Conservation (phyloP, 2,797 vertebrate species). For the Sebastiscus albofasciatus region DNA sequence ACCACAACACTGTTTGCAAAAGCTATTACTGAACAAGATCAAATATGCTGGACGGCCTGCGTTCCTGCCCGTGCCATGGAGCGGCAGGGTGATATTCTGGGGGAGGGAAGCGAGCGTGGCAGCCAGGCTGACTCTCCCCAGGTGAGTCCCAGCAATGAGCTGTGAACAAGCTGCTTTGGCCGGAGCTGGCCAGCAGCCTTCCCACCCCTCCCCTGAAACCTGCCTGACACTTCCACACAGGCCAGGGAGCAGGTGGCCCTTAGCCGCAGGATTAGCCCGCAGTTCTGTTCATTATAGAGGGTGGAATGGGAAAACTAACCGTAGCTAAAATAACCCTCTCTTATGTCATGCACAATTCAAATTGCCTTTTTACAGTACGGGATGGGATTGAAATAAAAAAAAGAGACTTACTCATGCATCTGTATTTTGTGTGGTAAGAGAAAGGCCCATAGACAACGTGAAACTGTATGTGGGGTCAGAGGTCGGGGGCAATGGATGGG, state of each 20-base stretch:
- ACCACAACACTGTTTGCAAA: constrained; percentile 55
- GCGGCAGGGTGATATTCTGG: constrained; percentile 45
- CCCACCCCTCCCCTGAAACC: constrained; percentile 47
- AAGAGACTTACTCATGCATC: background rate
- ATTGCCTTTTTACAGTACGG: background rate
- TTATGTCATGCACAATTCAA: background rate
- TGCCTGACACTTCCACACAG: constrained; percentile 62
- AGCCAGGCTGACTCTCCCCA: constrained; percentile 77
- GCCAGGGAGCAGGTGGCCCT: constrained; percentile 78
- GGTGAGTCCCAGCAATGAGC: constrained; percentile 80
- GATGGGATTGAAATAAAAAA: background rate
- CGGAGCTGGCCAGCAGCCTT: constrained; percentile 55
- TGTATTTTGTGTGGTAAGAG: background rate
- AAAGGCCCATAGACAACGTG: too few relatives aligned
- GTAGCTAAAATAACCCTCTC: constrained; percentile 3
- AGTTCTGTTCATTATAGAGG: constrained; percentile 43
- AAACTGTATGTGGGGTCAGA: too few relatives aligned
- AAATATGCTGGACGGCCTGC: constrained; percentile 54
- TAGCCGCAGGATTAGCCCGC: constrained; percentile 60
- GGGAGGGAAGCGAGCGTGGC: constrained; percentile 35
- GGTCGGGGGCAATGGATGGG: too few relatives aligned
- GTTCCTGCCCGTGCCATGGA: constrained; percentile 41
- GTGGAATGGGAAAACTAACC: constrained; percentile 24
- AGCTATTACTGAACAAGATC: constrained; percentile 55
- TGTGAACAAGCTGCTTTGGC: constrained; percentile 83